Percentiles rank a stretch among this genome's conserved stretches.
Conservation (phyloP, 2,113 vertebrate species). For the Chloebia gouldiae region DNA sequence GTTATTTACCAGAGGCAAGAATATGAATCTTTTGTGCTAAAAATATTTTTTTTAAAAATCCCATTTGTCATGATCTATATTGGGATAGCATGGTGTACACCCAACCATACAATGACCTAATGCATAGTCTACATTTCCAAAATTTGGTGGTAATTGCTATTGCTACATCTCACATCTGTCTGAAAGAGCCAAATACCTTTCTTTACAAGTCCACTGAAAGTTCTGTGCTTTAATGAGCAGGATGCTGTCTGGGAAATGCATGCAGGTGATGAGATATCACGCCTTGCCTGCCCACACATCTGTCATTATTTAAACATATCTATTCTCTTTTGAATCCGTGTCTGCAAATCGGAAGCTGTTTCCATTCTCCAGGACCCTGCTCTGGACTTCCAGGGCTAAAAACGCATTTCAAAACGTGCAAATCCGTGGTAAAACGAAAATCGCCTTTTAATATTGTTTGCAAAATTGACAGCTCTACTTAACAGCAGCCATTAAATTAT, state of each 20-base stretch:
- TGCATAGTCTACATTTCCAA: not conserved
- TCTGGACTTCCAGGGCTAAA: constrained; percentile 50
- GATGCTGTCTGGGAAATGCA: not conserved
- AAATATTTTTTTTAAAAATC: not conserved
- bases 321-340: constrained; percentile 5
- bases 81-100: not conserved
- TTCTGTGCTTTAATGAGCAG: not conserved
- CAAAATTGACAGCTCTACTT: constrained; percentile 70
- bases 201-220: not conserved
- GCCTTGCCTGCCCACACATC: not conserved
- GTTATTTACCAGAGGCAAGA: not conserved
- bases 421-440: constrained; percentile 61
- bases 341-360: constrained; percentile 15
- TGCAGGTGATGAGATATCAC: not conserved
- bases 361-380: constrained; percentile 29
- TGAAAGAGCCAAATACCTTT: not conserved
- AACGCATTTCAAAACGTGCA: constrained; percentile 48
- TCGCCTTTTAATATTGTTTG: constrained; percentile 61
- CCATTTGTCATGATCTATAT: not conserved
- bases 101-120: not conserved
- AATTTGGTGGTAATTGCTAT: not conserved
- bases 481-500: constrained; percentile 73
- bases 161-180: not conserved
- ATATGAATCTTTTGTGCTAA: not conserved
- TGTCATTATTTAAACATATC: constrained; percentile 21